These are phyloP conservation scores for Pygocentrus nattereri DNA, from an alignment of 2,797 vertebrate species.

Conservation along the genomic window DNA sequence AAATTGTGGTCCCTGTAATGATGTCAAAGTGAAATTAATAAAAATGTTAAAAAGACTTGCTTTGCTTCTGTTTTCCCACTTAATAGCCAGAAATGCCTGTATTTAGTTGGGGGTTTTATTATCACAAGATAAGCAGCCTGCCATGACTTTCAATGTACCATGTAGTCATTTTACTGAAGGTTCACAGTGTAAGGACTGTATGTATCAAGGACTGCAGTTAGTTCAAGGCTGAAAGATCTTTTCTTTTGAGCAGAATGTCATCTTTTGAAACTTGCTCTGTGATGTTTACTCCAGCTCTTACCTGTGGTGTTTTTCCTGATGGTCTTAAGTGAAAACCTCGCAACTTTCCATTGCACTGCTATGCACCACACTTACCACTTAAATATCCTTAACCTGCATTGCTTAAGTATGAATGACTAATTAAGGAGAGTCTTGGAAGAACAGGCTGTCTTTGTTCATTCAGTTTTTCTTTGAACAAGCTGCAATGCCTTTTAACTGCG, in stretches of 20 bases:
- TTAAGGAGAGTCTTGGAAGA: neutral
- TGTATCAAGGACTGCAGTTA: neutral
- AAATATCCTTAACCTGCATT: neutral
- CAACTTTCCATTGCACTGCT: neutral
- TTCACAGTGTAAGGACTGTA: neutral
- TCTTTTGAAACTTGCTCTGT: neutral
- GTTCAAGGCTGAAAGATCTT: neutral
- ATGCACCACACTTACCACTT: neutral
- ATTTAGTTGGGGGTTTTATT: neutral
- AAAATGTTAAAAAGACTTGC: conserved; percentile 68
- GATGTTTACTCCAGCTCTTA: neutral
- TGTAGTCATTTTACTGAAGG: neutral
- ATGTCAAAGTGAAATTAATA: conserved; percentile 85
- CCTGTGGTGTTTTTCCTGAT: neutral
- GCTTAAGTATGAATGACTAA: neutral
- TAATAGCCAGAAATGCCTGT: neutral
- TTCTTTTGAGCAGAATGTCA: neutral
- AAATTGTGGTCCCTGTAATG: conserved; percentile 79
- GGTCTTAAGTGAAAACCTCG: too few species aligned
- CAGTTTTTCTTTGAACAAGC: neutral
- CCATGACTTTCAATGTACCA: conserved; percentile 2
- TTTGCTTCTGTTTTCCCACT: neutral
- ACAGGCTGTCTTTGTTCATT: neutral
- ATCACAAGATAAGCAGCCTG: conserved; percentile 14
- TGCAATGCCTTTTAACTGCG: conserved; percentile 11